A percentile compares a stretch with the other conserved stretches of the same genome.
These are phyloP conservation scores for Bothrops alternatus DNA, from an alignment of 2,797 vertebrate species.

Conservation along the genomic window DNA sequence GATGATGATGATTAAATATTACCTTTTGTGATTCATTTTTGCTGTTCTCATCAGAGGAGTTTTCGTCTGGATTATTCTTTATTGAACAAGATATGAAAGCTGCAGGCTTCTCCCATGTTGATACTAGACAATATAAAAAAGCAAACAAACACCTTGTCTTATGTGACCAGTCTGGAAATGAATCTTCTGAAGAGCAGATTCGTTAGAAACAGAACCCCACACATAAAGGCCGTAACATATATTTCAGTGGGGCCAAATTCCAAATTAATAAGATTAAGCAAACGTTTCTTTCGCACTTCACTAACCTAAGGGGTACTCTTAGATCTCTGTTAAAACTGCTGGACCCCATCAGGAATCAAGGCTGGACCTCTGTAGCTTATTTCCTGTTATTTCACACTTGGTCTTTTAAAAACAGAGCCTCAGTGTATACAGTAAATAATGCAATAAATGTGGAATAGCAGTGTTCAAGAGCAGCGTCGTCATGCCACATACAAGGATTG, in stretches of 20 bases:
- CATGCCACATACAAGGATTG: neutral
- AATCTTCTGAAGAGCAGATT: slow-evolving; percentile 6
- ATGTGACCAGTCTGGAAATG: neutral
- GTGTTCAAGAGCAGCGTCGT: neutral
- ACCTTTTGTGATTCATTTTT: slow-evolving; percentile 54
- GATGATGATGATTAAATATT: slow-evolving; percentile 6
- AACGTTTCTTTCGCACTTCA: neutral
- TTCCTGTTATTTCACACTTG: neutral
- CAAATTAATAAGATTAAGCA: neutral
- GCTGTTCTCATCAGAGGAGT: slow-evolving; percentile 44
- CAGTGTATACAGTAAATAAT: neutral
- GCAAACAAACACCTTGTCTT: too few relatives aligned
- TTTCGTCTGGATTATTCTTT: slow-evolving; percentile 42
- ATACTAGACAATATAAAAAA: slow-evolving; percentile 64
- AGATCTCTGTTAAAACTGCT: neutral
- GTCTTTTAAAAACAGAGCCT: neutral
- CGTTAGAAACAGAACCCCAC: neutral
- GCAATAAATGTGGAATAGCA: neutral
- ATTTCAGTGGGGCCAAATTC: neutral
- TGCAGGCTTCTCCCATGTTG: slow-evolving; percentile 89
- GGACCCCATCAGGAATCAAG: neutral
- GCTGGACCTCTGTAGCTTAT: neutral
- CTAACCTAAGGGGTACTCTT: neutral
- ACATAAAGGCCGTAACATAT: neutral
- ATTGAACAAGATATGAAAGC: slow-evolving; percentile 67